Evolutionary conservation across 2,797 vertebrate species (phyloP).

Genomic region (Helostoma temminkii): DNA sequence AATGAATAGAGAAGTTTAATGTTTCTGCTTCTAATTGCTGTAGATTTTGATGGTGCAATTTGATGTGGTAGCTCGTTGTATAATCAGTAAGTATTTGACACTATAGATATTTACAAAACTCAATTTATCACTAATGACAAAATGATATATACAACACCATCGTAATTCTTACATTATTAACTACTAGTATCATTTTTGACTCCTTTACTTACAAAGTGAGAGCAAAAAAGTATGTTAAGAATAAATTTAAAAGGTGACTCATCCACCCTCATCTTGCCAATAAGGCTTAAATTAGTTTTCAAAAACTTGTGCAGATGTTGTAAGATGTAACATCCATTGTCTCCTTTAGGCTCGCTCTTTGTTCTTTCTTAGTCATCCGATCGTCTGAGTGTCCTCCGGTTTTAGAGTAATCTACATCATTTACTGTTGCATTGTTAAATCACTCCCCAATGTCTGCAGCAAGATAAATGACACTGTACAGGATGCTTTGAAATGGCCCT

Average conservation of each 20-base stretch:
- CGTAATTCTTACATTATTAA: too few relatives aligned
- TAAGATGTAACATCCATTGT: not conserved
- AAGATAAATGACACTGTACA: not conserved
- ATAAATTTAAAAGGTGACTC: constrained; percentile 4
- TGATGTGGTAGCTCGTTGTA: not conserved
- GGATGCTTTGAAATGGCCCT: not conserved
- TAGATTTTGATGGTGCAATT: not conserved
- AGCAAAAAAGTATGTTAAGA: constrained; percentile 3
- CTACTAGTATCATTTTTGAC: too few relatives aligned
- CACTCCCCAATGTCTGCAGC: not conserved
- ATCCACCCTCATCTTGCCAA: too few relatives aligned
- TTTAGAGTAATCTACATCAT: constrained; percentile 6
- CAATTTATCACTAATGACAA: too few relatives aligned
- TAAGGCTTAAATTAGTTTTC: too few relatives aligned
- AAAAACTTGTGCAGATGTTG: not conserved
- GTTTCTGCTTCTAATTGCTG: constrained; percentile 4
- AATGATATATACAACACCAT: too few relatives aligned
- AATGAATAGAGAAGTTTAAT: too few relatives aligned
- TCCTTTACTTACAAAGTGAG: too few relatives aligned
- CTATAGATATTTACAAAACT: too few relatives aligned
- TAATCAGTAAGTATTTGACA: not conserved
- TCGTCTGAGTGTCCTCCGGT: not conserved
- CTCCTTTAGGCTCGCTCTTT: too few relatives aligned
- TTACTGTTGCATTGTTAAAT: not conserved
- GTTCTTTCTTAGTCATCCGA: not conserved